phyloP scores from a whole-genome alignment of 2,797 vertebrate species.

The Cuculus canorus region DNA sequence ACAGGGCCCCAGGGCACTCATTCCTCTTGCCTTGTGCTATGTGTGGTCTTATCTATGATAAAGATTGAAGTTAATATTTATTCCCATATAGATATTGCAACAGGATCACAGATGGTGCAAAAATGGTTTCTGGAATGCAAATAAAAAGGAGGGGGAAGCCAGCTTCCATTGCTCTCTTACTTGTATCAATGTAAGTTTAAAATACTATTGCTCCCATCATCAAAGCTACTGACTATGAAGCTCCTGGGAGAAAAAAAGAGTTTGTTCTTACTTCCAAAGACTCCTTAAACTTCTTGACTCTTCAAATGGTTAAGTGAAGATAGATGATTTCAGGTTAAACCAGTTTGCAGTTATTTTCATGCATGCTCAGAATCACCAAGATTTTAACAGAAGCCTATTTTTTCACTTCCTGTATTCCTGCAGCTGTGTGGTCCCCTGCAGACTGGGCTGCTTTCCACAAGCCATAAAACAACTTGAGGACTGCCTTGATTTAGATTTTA shows the following conservation, averaged over 20 bases:
- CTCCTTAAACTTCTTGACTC: background rate
- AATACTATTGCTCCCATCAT: background rate
- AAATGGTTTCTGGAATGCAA: slow-evolving; percentile 8
- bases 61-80: background rate
- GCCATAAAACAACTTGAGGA: slow-evolving; percentile 9
- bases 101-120: background rate
- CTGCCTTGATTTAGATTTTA: background rate
- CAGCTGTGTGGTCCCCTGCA: slow-evolving; percentile 39
- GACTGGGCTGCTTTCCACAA: slow-evolving; percentile 19
- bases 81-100: background rate
- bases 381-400: background rate
- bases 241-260: background rate
- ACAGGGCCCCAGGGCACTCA: background rate
- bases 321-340: background rate
- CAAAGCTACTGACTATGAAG: background rate
- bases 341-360: background rate
- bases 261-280: background rate
- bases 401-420: slow-evolving; percentile 2
- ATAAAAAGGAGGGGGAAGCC: background rate
- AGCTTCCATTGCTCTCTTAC: background rate
- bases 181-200: background rate
- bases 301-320: background rate
- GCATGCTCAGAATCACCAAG: background rate
- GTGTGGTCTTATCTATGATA: background rate
- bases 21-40: background rate